phyloP scores from a whole-genome alignment of 2,888 invertebrate species.

The Cheilosia vulpina region DNA sequence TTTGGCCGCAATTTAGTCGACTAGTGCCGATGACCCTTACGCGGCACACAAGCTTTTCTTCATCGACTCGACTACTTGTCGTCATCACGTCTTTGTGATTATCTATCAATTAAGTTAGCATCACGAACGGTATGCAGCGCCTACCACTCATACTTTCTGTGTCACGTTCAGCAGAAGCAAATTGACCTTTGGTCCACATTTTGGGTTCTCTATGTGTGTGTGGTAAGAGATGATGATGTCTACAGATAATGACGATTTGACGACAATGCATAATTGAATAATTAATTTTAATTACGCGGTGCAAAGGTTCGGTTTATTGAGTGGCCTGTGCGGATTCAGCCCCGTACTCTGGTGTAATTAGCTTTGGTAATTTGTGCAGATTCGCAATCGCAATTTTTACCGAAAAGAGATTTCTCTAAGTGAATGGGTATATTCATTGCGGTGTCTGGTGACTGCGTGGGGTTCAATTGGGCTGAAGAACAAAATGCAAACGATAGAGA shows the following conservation, averaged over 20 bases:
- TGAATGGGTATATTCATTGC: background rate
- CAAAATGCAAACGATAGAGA: too few species aligned
- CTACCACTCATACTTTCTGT: background rate
- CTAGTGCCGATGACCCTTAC: slow-evolving; percentile 6
- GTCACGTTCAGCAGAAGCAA: slow-evolving; percentile 12
- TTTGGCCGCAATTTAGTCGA: slow-evolving; percentile 22
- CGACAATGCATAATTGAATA: slow-evolving; percentile 51
- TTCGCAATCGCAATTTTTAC: slow-evolving; percentile 29
- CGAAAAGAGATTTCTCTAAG: background rate
- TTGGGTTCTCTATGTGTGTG: background rate
- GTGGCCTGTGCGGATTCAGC: background rate
- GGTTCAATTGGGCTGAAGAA: too few species aligned
- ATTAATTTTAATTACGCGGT: slow-evolving; percentile 63
- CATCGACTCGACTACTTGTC: background rate
- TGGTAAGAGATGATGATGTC: background rate
- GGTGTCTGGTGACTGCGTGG: too few species aligned
- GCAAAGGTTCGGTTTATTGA: slow-evolving; percentile 58
- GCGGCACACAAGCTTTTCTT: background rate
- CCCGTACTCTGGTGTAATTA: slow-evolving; percentile 33
- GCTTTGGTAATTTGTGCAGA: slow-evolving; percentile 11
- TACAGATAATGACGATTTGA: slow-evolving; percentile 45
- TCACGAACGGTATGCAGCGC: background rate
- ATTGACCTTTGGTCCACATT: slow-evolving; percentile 30
- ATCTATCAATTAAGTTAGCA: slow-evolving; percentile 25
- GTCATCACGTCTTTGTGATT: slow-evolving; percentile 25